Percentiles rank a stretch among this genome's conserved stretches.
Evolutionary conservation across 2,888 invertebrate species (phyloP).

Genomic region (Antitype chi): DNA sequence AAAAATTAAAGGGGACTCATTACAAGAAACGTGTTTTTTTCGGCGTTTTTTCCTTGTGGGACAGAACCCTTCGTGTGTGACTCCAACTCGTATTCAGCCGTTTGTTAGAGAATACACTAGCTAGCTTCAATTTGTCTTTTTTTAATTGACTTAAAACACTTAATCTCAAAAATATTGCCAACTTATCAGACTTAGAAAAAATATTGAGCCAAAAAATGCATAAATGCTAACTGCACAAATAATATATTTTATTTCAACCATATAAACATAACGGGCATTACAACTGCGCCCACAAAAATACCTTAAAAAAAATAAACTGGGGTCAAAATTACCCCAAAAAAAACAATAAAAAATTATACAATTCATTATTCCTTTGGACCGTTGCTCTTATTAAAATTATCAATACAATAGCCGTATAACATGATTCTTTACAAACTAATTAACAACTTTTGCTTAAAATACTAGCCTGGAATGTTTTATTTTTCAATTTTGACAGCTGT

Average conservation of each 20-base stretch:
- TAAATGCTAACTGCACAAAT: not conserved
- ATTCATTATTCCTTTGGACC: slow-evolving; percentile 43
- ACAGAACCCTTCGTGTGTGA: too few relatives aligned
- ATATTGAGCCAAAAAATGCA: not conserved
- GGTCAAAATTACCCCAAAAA: slow-evolving; percentile 1
- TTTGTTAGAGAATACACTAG: too few relatives aligned
- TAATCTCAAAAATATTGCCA: not conserved
- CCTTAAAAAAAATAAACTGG: not conserved
- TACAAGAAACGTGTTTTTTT: too few relatives aligned
- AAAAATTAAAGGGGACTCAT: too few relatives aligned
- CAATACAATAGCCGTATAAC: slow-evolving; percentile 40
- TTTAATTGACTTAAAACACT: not conserved
- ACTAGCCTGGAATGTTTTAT: slow-evolving; percentile 39
- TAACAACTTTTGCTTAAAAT: slow-evolving; percentile 46
- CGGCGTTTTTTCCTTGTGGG: too few relatives aligned
- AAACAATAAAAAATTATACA: not conserved
- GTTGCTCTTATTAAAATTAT: slow-evolving; percentile 37
- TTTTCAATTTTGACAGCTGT: not conserved
- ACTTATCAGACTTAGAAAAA: not conserved
- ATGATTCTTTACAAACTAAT: slow-evolving; percentile 35
- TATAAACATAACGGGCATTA: not conserved
- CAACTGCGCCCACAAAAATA: not conserved
- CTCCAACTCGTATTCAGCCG: too few relatives aligned
- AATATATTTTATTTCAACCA: not conserved
- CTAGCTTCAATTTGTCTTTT: not conserved